These are phyloP conservation scores for Aegotheles bennettii DNA, from an alignment of 2,113 vertebrate species.

Conservation along the genomic window DNA sequence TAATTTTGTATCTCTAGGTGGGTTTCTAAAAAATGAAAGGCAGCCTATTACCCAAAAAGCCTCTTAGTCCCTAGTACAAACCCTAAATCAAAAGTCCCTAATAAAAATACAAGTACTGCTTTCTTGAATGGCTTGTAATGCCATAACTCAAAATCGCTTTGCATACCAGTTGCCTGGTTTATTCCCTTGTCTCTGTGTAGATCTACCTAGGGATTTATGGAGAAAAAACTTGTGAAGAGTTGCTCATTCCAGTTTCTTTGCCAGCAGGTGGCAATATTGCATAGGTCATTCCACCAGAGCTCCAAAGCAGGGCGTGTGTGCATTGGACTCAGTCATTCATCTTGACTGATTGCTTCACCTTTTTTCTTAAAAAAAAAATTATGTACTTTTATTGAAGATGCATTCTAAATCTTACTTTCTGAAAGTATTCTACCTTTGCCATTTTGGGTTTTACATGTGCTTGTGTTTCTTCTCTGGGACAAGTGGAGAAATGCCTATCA, in stretches of 20 bases:
- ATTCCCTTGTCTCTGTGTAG: background rate
- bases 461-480: background rate
- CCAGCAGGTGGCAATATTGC: conserved; percentile 19
- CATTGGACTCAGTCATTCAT: background rate
- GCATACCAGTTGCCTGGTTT: background rate
- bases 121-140: background rate
- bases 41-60: background rate
- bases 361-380: background rate
- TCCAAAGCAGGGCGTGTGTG: fast-evolving
- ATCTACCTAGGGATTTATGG: background rate
- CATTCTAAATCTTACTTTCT: background rate
- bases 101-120: fast-evolving
- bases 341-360: background rate
- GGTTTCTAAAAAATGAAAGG: background rate
- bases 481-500: background rate
- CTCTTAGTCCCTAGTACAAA: background rate
- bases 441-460: background rate
- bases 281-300: background rate
- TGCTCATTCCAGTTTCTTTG: background rate
- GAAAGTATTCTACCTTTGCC: background rate
- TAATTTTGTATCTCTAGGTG: background rate
- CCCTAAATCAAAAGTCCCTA: background rate
- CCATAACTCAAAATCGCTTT: background rate
- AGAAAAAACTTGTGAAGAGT: background rate
- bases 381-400: background rate